These are phyloP conservation scores for Galago senegalensis DNA, from an alignment of 2,797 vertebrate species.

Conservation along the genomic window DNA sequence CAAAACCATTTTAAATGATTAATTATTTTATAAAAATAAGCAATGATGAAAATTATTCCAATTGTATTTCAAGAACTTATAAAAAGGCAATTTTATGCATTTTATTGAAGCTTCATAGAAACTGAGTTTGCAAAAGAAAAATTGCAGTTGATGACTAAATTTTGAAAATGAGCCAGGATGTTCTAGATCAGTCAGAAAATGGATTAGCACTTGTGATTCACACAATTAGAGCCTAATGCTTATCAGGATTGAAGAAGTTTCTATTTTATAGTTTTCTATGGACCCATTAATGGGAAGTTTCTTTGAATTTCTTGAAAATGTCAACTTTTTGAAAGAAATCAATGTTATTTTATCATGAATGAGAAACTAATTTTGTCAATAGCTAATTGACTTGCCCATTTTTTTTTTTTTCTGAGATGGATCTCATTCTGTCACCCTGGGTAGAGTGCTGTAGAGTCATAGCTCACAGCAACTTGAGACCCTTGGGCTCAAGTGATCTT, in stretches of 20 bases:
- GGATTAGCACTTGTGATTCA: conserved; percentile 46
- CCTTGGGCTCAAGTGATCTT: too few species aligned
- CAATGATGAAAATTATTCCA: conserved; percentile 56
- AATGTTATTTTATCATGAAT: conserved; percentile 18
- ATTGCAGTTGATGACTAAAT: background rate
- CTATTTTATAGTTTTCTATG: conserved; percentile 29
- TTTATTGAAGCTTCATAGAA: conserved; percentile 23
- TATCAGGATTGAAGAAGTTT: conserved; percentile 40
- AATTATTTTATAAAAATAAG: conserved; percentile 61
- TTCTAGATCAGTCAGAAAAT: background rate
- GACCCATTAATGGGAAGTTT: conserved; percentile 34
- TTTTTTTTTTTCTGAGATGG: background rate
- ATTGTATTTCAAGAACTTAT: conserved; percentile 35
- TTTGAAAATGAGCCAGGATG: background rate
- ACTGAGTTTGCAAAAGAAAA: conserved; percentile 49
- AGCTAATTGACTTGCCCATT: background rate
- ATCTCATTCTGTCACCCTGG: too few species aligned
- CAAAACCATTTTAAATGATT: conserved; percentile 69
- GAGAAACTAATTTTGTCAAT: conserved; percentile 41
- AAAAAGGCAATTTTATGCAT: background rate
- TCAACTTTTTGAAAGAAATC: background rate
- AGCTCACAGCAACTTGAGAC: too few species aligned
- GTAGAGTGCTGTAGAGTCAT: too few species aligned
- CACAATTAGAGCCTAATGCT: conserved; percentile 65
- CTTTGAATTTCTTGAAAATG: conserved; percentile 39